A percentile compares a stretch with the other conserved stretches of the same genome.
These are phyloP conservation scores for Phalacrocorax aristotelis DNA, from an alignment of 2,113 vertebrate species.

Conservation along the genomic window DNA sequence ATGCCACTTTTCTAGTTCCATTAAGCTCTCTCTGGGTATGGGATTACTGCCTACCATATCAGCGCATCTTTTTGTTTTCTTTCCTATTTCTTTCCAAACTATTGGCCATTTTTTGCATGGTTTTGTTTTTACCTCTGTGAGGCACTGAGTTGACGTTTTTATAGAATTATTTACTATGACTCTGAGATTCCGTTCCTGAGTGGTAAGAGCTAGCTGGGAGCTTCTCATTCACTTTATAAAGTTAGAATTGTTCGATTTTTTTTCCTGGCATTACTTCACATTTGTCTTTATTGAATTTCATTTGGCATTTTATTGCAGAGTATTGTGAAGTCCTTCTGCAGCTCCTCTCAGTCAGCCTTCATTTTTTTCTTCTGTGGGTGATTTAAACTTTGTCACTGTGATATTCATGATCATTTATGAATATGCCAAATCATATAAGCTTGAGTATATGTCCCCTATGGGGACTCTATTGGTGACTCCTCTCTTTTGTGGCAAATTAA, in stretches of 20 bases:
- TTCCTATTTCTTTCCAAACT: not conserved
- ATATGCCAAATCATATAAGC: not conserved
- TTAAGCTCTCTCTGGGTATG: not conserved
- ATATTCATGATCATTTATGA: not conserved
- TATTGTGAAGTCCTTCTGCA: not conserved
- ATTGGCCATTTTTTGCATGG: not conserved
- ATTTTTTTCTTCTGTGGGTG: not conserved
- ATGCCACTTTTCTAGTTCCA: not conserved
- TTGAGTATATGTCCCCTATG: not conserved
- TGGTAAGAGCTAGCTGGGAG: not conserved
- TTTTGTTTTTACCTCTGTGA: not conserved
- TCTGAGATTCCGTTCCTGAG: not conserved
- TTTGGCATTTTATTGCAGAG: not conserved
- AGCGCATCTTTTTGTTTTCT: not conserved
- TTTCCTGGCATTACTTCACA: not conserved
- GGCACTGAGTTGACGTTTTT: not conserved
- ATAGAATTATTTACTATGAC: not conserved
- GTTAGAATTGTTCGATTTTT: not conserved
- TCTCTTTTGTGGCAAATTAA: not conserved
- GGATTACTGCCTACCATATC: not conserved
- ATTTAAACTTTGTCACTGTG: not conserved
- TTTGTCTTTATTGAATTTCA: constrained; percentile 7
- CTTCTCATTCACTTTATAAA: not conserved
- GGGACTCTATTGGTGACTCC: not conserved
- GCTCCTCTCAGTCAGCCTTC: not conserved